Percentiles rank a stretch among this genome's conserved stretches.
Conservation (phyloP, 2,888 invertebrate species). For the Crematogaster levior region DNA sequence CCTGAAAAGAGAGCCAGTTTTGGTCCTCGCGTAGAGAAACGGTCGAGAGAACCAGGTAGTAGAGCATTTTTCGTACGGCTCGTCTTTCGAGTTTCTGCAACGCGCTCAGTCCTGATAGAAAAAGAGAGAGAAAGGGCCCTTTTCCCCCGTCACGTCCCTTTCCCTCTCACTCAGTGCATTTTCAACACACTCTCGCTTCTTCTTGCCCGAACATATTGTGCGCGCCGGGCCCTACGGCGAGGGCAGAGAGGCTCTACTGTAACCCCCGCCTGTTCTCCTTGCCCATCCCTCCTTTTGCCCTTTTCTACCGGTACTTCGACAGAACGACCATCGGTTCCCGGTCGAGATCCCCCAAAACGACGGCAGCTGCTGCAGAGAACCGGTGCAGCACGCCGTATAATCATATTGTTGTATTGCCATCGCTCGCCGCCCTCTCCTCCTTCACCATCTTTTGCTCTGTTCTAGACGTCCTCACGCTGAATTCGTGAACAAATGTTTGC, state of each 20-base stretch:
- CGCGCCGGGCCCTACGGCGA: slow-evolving; percentile 58
- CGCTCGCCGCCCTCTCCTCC: slow-evolving; percentile 68
- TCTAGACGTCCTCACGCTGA: slow-evolving; percentile 57
- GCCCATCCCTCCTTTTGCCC: slow-evolving; percentile 54
- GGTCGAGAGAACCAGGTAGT: slow-evolving; percentile 62
- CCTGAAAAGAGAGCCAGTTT: slow-evolving; percentile 73
- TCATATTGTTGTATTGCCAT: slow-evolving; percentile 80
- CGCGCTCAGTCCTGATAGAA: slow-evolving; percentile 52
- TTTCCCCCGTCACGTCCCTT: slow-evolving; percentile 33
- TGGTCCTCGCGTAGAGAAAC: slow-evolving; percentile 57
- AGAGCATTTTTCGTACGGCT: slow-evolving; percentile 69
- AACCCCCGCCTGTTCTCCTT: slow-evolving; percentile 60
- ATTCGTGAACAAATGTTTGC: slow-evolving; percentile 45
- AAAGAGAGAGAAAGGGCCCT: slow-evolving; percentile 49
- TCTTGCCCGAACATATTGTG: slow-evolving; percentile 57
- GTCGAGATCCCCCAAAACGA: slow-evolving; percentile 77
- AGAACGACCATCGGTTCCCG: slow-evolving; percentile 67
- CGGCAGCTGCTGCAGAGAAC: slow-evolving; percentile 81
- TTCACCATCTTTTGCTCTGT: slow-evolving; percentile 53
- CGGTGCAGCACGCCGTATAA: slow-evolving; percentile 81
- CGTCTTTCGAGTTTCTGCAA: slow-evolving; percentile 72
- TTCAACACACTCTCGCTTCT: slow-evolving; percentile 44
- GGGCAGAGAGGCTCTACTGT: slow-evolving; percentile 59
- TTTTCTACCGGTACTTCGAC: slow-evolving; percentile 60
- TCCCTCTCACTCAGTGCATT: slow-evolving; percentile 31